Percentiles rank a stretch among this genome's conserved stretches.
These are phyloP conservation scores for Thinocorus orbignyianus DNA, from an alignment of 2,113 vertebrate species.

Conservation along the genomic window DNA sequence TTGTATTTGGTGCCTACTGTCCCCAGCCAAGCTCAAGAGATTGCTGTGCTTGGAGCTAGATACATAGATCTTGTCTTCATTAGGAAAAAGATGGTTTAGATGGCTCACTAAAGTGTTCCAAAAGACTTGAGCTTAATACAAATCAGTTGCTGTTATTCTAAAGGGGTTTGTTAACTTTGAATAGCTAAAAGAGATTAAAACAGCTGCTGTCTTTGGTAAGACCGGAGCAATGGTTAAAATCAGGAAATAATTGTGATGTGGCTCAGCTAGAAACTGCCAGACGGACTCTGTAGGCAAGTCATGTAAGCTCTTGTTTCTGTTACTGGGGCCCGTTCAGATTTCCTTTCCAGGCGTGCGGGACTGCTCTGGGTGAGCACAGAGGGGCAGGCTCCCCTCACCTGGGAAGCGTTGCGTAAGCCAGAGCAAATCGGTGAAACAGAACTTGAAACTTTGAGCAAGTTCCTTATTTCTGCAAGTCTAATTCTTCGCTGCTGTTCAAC, in stretches of 20 bases:
- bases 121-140: constrained; percentile 15
- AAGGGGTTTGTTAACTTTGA: neutral
- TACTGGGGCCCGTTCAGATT: neutral
- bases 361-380: neutral
- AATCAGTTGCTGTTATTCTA: constrained; percentile 16
- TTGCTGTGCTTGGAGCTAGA: neutral
- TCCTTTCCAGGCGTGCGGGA: neutral
- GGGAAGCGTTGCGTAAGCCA: neutral
- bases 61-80: neutral
- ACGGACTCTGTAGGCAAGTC: neutral
- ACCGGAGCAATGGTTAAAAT: neutral
- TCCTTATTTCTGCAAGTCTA: neutral
- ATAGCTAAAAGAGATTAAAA: neutral
- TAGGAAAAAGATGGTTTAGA: constrained; percentile 16
- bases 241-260: neutral
- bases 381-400: neutral
- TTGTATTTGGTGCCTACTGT: constrained; percentile 2
- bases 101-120: neutral
- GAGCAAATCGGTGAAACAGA: neutral
- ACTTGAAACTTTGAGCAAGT: neutral
- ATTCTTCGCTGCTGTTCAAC: neutral
- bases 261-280: neutral
- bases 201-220: neutral
- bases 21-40: neutral
- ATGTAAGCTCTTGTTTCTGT: neutral